A percentile compares a stretch with the other conserved stretches of the same genome.
phyloP scores from a whole-genome alignment of 2,797 vertebrate genomes.

The Gambelia wislizenii region DNA sequence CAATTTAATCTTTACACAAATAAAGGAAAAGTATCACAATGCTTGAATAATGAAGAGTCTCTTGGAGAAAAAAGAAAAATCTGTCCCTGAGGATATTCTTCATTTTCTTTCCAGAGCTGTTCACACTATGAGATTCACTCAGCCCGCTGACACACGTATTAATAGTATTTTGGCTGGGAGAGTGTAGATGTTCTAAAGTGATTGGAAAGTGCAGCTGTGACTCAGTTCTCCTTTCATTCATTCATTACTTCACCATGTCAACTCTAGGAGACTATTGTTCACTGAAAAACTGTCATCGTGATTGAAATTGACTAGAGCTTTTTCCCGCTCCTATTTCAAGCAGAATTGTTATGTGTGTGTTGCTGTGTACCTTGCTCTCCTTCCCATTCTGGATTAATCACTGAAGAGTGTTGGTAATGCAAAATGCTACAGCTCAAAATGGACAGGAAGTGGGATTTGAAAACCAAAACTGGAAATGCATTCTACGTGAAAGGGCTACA shows the following conservation, averaged over 20 bases:
- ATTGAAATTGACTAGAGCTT: conserved; percentile 85
- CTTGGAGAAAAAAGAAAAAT: conserved; percentile 81
- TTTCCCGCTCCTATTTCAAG: conserved; percentile 70
- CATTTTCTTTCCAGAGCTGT: conserved; percentile 87
- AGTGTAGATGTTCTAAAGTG: conserved; percentile 89
- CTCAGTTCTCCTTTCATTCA: conserved; percentile 87
- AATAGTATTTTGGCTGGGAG: conserved; percentile 92
- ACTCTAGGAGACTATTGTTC: conserved; percentile 90
- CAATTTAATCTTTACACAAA: conserved; percentile 99
- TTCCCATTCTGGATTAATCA: conserved; percentile 37
- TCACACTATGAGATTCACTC: conserved; percentile 84
- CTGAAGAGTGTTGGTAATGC: conserved; percentile 31
- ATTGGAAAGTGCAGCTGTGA: conserved; percentile 90
- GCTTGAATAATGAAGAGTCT: conserved; percentile 88
- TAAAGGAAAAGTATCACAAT: conserved; percentile 91
- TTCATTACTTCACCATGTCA: conserved; percentile 91
- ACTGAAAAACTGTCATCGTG: conserved; percentile 86
- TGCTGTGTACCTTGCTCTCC: conserved; percentile 41
- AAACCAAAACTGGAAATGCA: neutral
- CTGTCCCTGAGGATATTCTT: conserved; percentile 87
- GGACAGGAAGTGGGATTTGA: neutral
- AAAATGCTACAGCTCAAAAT: neutral
- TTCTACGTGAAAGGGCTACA: no score
- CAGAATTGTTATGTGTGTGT: conserved; percentile 24
- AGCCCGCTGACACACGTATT: conserved; percentile 93